Evolutionary conservation across 1,140 invertebrate genomes (phyloP).

Genomic region (Camponotus pennsylvanicus): DNA sequence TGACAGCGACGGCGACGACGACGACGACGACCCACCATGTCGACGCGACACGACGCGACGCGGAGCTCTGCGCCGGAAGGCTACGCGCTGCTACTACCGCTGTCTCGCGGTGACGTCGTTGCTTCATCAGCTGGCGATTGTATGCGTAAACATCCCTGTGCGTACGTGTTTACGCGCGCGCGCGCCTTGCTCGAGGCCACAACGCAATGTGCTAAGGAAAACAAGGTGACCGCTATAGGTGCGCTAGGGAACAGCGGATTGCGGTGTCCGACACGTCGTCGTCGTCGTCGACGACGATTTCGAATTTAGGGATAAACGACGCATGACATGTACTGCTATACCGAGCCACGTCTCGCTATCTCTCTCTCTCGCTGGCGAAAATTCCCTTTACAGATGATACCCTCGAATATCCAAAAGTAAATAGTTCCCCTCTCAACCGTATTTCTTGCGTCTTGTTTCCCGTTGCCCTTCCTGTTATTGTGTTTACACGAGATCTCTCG

Average conservation of each 20-base stretch:
- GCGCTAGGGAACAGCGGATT: slow-evolving; percentile 30
- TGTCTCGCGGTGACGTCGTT: slow-evolving; percentile 23
- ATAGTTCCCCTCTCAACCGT: neutral
- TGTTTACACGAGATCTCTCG: slow-evolving; percentile 27
- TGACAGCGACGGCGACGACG: neutral
- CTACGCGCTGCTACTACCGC: neutral
- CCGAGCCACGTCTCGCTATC: neutral
- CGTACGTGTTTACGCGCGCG: neutral
- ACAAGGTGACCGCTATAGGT: slow-evolving; percentile 7
- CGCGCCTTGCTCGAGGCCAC: slow-evolving; percentile 21
- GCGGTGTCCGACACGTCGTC: slow-evolving; percentile 34
- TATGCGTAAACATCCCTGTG: neutral
- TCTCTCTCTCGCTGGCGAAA: neutral
- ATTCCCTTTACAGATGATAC: neutral
- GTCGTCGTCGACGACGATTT: neutral
- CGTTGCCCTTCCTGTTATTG: slow-evolving; percentile 49
- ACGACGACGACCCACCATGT: neutral
- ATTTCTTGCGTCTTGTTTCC: slow-evolving; percentile 27
- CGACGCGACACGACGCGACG: neutral
- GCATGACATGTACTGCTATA: neutral
- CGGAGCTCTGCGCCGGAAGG: neutral
- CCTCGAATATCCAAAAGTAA: slow-evolving; percentile 31
- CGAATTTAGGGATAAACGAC: slow-evolving; percentile 22
- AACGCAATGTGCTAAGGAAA: slow-evolving; percentile 55
- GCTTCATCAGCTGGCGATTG: neutral